Conservation (phyloP, 2,797 vertebrate genomes). For the Falco biarmicus region DNA sequence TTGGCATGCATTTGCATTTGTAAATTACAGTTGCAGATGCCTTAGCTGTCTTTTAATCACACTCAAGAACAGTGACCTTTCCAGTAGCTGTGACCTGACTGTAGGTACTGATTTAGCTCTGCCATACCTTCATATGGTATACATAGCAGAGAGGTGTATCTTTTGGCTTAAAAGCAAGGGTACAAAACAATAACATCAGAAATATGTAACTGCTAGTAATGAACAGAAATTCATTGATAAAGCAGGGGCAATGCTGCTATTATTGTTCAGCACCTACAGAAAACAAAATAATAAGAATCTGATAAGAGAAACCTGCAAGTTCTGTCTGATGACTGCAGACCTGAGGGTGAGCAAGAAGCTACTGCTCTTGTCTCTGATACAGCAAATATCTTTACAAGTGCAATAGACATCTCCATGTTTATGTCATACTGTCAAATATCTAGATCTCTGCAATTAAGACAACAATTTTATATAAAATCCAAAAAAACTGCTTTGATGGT, state of each 20-base stretch:
- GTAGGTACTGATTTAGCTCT: not conserved
- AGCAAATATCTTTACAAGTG: not conserved
- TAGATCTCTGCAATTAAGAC: not conserved
- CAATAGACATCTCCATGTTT: not conserved
- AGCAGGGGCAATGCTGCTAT: not conserved
- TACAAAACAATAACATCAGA: not conserved
- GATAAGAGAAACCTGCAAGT: not conserved
- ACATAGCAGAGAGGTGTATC: not conserved
- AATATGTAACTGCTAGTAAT: not conserved
- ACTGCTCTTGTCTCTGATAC: not conserved
- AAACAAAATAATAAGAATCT: not conserved
- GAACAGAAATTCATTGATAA: not conserved
- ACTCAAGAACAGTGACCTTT: not conserved
- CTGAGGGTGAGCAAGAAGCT: not conserved
- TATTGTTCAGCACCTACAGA: not conserved
- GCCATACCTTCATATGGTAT: not conserved
- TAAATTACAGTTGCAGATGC: not conserved
- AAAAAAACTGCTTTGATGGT: not conserved
- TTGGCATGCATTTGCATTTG: not conserved
- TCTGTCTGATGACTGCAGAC: not conserved
- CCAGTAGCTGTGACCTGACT: not conserved
- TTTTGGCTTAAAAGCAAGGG: not conserved
- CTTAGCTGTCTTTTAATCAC: not conserved
- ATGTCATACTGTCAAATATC: not conserved
- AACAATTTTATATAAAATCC: too few species aligned